Evolutionary conservation across 2,797 vertebrate genomes (phyloP).

Genomic region (Pipistrellus nathusii): DNA sequence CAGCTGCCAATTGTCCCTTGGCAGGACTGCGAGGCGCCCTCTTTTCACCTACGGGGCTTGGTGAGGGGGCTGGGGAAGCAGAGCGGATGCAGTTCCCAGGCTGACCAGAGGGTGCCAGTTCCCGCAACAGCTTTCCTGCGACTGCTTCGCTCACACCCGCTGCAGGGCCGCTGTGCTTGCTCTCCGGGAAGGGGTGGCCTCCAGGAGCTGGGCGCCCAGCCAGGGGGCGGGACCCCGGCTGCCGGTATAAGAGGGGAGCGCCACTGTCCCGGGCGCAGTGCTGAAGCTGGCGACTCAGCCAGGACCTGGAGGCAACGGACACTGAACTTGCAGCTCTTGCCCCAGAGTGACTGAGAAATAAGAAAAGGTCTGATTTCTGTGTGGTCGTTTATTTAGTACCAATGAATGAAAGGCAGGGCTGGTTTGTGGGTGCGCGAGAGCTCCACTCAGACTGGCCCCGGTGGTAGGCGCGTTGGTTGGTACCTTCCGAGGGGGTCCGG

Average conservation of each 20-base stretch:
- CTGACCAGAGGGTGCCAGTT: no score
- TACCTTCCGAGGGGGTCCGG: not conserved
- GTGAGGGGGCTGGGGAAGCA: not conserved
- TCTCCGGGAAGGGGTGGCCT: not conserved
- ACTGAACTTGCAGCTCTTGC: not conserved
- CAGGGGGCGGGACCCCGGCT: slow-evolving; percentile 45
- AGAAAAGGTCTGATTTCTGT: slow-evolving; percentile 42
- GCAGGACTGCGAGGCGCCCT: not conserved
- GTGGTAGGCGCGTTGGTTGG: not conserved
- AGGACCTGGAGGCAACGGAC: rapidly evolving
- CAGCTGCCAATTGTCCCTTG: not conserved
- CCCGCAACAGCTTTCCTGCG: rapidly evolving
- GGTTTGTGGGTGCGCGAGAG: not conserved
- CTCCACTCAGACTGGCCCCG: not conserved
- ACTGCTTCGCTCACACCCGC: not conserved
- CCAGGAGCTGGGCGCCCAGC: not conserved
- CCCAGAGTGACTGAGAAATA: not conserved
- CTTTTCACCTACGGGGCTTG: not conserved
- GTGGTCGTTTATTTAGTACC: not conserved
- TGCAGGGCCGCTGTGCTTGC: rapidly evolving
- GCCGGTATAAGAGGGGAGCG: not conserved
- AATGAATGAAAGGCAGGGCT: not conserved
- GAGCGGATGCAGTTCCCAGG: no score
- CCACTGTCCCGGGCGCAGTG: not conserved
- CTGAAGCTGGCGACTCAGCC: not conserved